Base-by-base conservation (phyloP, 1,140 invertebrate genomes). In the Holotrichia oblita region DNA sequence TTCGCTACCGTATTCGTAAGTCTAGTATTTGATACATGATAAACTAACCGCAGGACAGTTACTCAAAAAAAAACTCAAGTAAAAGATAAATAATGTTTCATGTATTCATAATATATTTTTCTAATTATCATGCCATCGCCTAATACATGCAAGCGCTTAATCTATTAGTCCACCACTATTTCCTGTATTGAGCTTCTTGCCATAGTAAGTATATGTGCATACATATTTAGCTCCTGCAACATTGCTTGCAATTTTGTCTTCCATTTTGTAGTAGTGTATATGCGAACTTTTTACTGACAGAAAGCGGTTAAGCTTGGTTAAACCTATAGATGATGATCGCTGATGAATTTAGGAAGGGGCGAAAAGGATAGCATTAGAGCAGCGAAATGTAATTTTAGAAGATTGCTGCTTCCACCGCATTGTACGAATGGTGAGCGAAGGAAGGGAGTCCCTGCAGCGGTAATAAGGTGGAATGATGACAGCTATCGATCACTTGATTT, bases 381-480 rank as follows among this genome's bases (percentile, higher is more conserved):
- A 55, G 48, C 14, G 48, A 55, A 55, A 55, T 55, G 48, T 55
- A 55, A 55, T 55, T 55, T 55, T 55, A 55, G 48, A 55, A 14
- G 12, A n/a, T 17, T 55, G 48, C 48, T 17, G 48, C 48, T 55
- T 55, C 48, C 48, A 55, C 48, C 48, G 14, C 48, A 55, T 55
- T 55, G 48, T 55, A 17, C 48, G 48, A 55, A 55, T 55, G 17
- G 6, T 7, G 48, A 55, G 48, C 14, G 48, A 55, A 55, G 48
- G 48, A 55, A 55, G 14, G n/a, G 48, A 12, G 14, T n/a, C 48
- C 48, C 48, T 55, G 17, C 3, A 55, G 48, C 14, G 48, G 48
- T 55, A 55, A 55, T 55, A 55, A 55, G 48, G 48, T 55, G 48
- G 48, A 55, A 55, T 55, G 48, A 55, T 55, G 48, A 55, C 48